Percentiles rank a stretch among this genome's conserved stretches.
Conservation (phyloP, 1,140 invertebrate species). For the Diabrotica undecimpunctata region DNA sequence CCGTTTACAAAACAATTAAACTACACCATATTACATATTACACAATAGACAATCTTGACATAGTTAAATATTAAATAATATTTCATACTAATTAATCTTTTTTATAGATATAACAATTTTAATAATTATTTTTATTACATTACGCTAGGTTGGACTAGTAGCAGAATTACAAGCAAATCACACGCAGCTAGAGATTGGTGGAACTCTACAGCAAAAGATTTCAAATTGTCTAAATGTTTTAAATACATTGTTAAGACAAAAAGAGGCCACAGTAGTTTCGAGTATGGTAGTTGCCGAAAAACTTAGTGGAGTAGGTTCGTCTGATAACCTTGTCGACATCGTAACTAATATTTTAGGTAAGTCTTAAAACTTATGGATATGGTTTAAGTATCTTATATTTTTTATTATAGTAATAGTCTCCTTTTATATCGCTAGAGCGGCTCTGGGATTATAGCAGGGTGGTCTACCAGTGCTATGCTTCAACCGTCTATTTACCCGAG, state of each 20-base stretch:
- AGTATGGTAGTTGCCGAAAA: constrained; percentile 79
- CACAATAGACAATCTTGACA: too few relatives aligned
- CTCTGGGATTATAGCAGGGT: too few relatives aligned
- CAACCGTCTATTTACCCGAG: too few relatives aligned
- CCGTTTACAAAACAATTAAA: too few relatives aligned
- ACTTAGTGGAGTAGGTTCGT: constrained; percentile 52
- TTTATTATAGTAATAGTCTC: too few relatives aligned
- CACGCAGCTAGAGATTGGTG: constrained; percentile 70
- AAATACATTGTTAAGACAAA: constrained; percentile 66
- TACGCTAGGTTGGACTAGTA: constrained; percentile 62
- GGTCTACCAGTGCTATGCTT: too few relatives aligned
- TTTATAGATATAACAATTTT: too few relatives aligned
- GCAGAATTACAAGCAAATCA: constrained; percentile 79
- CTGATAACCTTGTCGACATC: constrained; percentile 60
- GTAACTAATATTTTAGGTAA: constrained; percentile 61
- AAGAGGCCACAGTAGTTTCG: constrained; percentile 63
- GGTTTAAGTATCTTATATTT: not conserved
- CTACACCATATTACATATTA: too few relatives aligned
- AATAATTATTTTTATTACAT: too few relatives aligned
- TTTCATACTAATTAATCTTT: too few relatives aligned
- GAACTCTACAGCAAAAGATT: constrained; percentile 81
- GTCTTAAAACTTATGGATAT: not conserved
- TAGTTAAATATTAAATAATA: too few relatives aligned
- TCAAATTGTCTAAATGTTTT: constrained; percentile 68
- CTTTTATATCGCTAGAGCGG: too few relatives aligned